Base-by-base conservation (phyloP, 2,797 vertebrate genomes). In the Buphagus erythrorhynchus region DNA sequence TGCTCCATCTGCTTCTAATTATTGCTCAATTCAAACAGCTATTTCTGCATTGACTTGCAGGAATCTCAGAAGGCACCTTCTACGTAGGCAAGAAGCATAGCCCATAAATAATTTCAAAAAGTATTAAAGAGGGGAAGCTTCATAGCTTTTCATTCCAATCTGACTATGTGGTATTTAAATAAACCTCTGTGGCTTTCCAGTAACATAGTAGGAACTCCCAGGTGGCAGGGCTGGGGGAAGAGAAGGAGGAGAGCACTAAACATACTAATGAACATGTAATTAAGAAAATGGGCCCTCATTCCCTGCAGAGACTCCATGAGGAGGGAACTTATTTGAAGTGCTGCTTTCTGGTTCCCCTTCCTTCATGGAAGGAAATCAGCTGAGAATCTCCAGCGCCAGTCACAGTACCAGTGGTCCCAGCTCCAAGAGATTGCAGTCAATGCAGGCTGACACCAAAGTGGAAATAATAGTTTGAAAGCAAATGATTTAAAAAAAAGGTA, bases 181-280 rank as follows among this genome's bases (percentile, higher is more conserved):
- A 94, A 97, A 93, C 80, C 88, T 96, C 93, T 94, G 92, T 88
- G 95, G 91, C 89, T 94, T 97, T 96, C 80, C 92, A 96, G 94
- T 94, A 96, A 94, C 97, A 94, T 92, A 94, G 88, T 61, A 95
- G 93, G 88, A 89, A 89, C 94, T 97, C 96, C 95, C 95, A 97
- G 93, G 95, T 95, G 93, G 95, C 82, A 69, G 80, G 87, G 71
- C 93, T 88, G 67, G 86, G 85, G 95, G 82, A 95, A 93, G 89
- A 93, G 82, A 94, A 88, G 94, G 88, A 94, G 96, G 94, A 97
- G 97, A 97, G 94, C 94, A 89, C 93, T 96, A 95, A 97, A 97
- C 88, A 92, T 95, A 95, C 95, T 97, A 97, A 96, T 93, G 90
- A 97, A 95, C 95, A 96, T 85, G 91, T 96, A 97, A 98, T 97